Evolutionary conservation across 2,113 vertebrate species (phyloP).

Genomic region (Cairina moschata): DNA sequence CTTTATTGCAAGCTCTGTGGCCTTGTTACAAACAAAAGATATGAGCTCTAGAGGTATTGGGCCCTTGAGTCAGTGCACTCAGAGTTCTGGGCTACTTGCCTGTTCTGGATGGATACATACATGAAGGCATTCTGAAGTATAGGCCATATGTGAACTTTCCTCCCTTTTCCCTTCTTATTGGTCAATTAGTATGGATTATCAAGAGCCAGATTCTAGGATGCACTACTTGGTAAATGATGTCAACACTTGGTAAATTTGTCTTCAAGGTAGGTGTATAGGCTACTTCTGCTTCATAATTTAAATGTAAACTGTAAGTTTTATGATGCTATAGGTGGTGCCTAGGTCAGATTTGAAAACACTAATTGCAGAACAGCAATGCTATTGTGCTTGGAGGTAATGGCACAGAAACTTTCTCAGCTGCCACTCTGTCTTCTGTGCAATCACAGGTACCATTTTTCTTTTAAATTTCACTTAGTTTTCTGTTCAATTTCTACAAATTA

Average conservation of each 20-base stretch:
- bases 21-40: neutral
- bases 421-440: accelerated
- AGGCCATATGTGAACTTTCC: neutral
- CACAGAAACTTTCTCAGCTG: neutral
- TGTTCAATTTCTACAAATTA: neutral
- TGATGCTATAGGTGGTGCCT: neutral
- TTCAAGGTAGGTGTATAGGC: neutral
- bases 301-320: neutral
- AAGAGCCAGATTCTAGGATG: neutral
- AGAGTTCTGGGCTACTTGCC: neutral
- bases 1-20: accelerated
- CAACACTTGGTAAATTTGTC: neutral
- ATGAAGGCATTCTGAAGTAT: neutral
- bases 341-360: neutral
- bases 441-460: neutral
- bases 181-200: neutral
- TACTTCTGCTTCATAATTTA: neutral
- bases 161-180: neutral
- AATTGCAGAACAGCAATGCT: neutral
- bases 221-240: neutral
- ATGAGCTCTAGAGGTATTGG: too few relatives aligned
- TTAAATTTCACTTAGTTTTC: neutral
- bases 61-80: neutral
- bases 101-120: neutral
- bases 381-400: neutral